Evolutionary conservation across 2,797 vertebrate species (phyloP).

Genomic region (Danionella dracula): DNA sequence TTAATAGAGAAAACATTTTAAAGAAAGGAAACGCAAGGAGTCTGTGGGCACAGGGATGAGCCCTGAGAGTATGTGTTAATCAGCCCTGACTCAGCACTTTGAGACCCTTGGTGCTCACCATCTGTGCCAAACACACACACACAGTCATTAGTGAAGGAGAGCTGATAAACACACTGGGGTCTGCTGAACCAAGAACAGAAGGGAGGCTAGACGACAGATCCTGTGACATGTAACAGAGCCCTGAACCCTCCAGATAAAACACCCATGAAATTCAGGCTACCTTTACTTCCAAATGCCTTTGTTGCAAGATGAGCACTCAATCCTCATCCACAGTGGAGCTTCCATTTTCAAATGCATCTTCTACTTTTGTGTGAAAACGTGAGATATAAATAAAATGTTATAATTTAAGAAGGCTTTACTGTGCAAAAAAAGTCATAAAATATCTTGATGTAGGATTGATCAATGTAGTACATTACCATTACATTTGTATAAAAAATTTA

Average conservation of each 20-base stretch:
- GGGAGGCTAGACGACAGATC: constrained; percentile 25
- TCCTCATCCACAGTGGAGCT: too few relatives aligned
- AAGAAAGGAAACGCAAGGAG: too few relatives aligned
- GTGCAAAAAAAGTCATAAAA: too few relatives aligned
- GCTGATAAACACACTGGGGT: constrained; percentile 34
- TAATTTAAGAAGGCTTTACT: too few relatives aligned
- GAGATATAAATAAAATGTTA: too few relatives aligned
- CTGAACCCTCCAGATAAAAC: not conserved
- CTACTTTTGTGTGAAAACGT: too few relatives aligned
- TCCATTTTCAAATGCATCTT: too few relatives aligned
- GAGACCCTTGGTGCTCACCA: constrained; percentile 39
- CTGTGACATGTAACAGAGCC: not conserved
- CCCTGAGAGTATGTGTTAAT: constrained; percentile 32
- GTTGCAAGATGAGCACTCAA: too few relatives aligned
- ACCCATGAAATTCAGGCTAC: not conserved
- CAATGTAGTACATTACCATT: too few relatives aligned
- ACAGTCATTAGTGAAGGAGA: constrained; percentile 40
- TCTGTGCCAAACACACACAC: constrained; percentile 40
- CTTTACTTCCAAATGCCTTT: not conserved
- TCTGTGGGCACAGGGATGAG: constrained; percentile 8
- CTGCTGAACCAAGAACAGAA: constrained; percentile 21
- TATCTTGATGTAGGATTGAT: too few relatives aligned
- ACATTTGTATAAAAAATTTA: too few relatives aligned
- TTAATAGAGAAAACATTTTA: too few relatives aligned
- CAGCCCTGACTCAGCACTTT: constrained; percentile 27